Percentiles rank a stretch among this genome's conserved stretches.
Conservation (phyloP, 2,888 invertebrate genomes). For the Dryadula phaetusa region DNA sequence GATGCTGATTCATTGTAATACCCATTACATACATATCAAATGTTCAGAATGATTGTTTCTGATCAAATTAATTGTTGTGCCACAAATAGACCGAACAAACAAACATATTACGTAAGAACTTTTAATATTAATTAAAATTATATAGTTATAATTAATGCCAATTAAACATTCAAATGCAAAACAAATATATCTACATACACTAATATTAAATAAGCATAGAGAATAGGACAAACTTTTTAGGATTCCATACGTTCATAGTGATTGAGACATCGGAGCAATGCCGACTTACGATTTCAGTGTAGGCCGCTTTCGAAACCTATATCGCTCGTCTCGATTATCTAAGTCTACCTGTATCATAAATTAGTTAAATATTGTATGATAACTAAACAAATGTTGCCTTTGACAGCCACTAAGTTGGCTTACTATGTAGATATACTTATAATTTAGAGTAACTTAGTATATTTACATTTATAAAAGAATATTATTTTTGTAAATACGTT, state of each 20-base stretch:
- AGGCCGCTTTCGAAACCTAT: too few species aligned
- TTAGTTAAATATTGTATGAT: neutral
- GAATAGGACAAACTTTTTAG: too few species aligned
- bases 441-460: neutral
- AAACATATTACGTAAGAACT: conserved; percentile 24
- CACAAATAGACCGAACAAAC: conserved; percentile 25
- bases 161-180: neutral
- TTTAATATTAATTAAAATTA: conserved; percentile 4
- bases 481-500: neutral
- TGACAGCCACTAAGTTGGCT: neutral
- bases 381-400: neutral
- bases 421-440: neutral
- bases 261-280: too few species aligned
- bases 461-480: neutral
- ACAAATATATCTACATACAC: neutral
- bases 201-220: too few species aligned
- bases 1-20: conserved; percentile 11
- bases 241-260: too few species aligned
- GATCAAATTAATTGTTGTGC: conserved; percentile 40
- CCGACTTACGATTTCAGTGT: too few species aligned
- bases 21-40: conserved; percentile 29
- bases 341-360: too few species aligned
- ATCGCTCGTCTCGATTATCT: too few species aligned
- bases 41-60: conserved; percentile 31
- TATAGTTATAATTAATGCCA: neutral